phyloP scores from a whole-genome alignment of 2,797 vertebrate genomes.

The Sebastes minor region DNA sequence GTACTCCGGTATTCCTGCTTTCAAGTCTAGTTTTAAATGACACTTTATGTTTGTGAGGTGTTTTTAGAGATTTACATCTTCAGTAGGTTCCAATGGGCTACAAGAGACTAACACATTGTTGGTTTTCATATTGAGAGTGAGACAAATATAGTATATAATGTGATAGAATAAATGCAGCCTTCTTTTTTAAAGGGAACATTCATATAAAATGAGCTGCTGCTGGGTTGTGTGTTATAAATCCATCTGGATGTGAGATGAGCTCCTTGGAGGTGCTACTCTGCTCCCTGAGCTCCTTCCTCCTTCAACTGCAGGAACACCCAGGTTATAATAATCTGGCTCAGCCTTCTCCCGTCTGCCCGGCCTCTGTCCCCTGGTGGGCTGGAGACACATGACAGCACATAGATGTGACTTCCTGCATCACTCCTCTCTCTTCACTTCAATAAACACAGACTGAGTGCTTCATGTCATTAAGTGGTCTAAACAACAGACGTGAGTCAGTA shows the following conservation, averaged over 20 bases:
- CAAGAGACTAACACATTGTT: background rate
- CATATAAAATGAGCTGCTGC: background rate
- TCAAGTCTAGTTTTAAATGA: background rate
- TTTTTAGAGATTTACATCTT: background rate
- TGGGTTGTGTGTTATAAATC: background rate
- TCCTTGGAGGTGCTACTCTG: background rate
- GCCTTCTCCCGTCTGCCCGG: too few species aligned
- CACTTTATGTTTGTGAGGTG: background rate
- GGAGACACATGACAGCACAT: too few species aligned
- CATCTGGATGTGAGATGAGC: background rate
- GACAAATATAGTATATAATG: background rate
- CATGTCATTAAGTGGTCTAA: too few species aligned
- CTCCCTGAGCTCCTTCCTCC: background rate
- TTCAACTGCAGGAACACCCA: too few species aligned
- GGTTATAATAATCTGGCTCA: too few species aligned
- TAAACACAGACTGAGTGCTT: too few species aligned
- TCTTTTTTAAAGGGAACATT: background rate
- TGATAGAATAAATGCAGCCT: background rate
- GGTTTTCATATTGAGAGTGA: background rate
- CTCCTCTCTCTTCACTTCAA: background rate
- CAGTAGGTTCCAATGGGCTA: background rate
- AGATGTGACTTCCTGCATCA: background rate
- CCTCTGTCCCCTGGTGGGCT: too few species aligned
- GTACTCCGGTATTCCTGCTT: background rate
- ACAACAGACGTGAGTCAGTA: too few species aligned